Percentiles rank a stretch among this genome's conserved stretches.
Conservation (phyloP, 1,140 invertebrate genomes). For the Drosophila baimaii region DNA sequence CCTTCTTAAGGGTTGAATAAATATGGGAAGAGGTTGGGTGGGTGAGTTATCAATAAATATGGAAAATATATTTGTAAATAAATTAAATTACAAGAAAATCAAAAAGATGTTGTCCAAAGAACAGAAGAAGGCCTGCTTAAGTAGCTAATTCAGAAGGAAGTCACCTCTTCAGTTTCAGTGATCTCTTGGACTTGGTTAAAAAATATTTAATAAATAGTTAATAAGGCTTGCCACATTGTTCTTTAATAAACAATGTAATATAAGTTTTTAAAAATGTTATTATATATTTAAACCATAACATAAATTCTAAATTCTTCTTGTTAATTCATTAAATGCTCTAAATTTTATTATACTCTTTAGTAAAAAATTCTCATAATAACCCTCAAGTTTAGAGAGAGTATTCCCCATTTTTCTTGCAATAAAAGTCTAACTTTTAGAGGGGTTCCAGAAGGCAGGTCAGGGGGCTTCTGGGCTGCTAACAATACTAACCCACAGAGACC, state of each 20-base stretch:
- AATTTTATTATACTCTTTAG: not conserved
- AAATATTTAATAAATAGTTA: no score
- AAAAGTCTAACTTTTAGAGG: conserved; percentile 6
- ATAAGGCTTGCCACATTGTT: no score
- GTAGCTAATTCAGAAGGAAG: not conserved
- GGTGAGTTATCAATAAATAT: not conserved
- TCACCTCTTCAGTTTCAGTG: no score
- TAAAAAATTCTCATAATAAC: not conserved
- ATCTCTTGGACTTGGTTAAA: no score
- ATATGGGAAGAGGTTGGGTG: not conserved
- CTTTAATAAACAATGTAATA: no score
- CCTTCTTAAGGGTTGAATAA: not conserved
- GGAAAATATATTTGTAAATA: not conserved
- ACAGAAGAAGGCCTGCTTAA: no score
- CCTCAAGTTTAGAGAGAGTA: conserved; percentile 3
- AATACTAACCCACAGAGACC: conserved; percentile 48
- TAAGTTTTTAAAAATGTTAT: no score
- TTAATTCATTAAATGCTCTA: not conserved
- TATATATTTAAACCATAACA: no score
- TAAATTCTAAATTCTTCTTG: no score
- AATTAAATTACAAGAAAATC: not conserved
- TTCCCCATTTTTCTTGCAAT: not conserved
- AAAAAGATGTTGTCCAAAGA: no score
- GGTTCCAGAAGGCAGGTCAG: not conserved
- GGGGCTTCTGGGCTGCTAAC: conserved; percentile 48